Conservation (phyloP, 2,888 invertebrate genomes). For the Pyrrhia umbra region DNA sequence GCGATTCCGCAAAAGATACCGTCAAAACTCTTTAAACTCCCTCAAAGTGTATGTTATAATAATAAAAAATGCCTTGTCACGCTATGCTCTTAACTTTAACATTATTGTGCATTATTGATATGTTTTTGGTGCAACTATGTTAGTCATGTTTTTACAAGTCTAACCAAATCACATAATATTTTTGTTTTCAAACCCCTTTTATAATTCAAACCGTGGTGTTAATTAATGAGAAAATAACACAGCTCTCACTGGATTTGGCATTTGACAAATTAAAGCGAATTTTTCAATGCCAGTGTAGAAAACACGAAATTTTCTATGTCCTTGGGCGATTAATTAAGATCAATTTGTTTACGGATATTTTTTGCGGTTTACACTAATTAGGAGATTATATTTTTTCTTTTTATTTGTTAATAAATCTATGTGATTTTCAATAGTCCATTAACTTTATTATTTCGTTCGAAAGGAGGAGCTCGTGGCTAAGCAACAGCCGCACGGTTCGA, state of each 20-base stretch:
- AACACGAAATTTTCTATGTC: neutral
- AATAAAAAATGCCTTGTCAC: too few species aligned
- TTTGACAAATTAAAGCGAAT: conserved; percentile 7
- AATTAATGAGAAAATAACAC: conserved; percentile 8
- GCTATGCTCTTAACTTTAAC: too few species aligned
- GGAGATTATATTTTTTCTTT: neutral
- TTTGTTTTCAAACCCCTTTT: neutral
- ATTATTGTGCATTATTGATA: too few species aligned
- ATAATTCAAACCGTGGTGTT: neutral
- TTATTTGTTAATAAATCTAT: too few species aligned
- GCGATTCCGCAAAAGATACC: too few species aligned
- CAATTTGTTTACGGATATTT: conserved; percentile 75
- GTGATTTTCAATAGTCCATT: too few species aligned
- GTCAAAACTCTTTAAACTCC: too few species aligned
- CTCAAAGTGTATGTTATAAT: too few species aligned
- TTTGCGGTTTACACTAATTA: neutral
- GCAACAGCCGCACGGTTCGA: too few species aligned
- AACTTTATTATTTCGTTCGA: too few species aligned
- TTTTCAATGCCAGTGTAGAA: conserved; percentile 22
- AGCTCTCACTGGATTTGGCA: conserved; percentile 6
- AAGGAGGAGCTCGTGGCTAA: too few species aligned
- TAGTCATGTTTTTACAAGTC: neutral
- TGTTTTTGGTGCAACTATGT: too few species aligned
- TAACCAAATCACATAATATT: neutral
- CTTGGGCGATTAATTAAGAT: conserved; percentile 2